These are phyloP conservation scores for Hapalemur alaotrensis DNA, from an alignment of 2,797 vertebrate genomes.

Conservation along the genomic window DNA sequence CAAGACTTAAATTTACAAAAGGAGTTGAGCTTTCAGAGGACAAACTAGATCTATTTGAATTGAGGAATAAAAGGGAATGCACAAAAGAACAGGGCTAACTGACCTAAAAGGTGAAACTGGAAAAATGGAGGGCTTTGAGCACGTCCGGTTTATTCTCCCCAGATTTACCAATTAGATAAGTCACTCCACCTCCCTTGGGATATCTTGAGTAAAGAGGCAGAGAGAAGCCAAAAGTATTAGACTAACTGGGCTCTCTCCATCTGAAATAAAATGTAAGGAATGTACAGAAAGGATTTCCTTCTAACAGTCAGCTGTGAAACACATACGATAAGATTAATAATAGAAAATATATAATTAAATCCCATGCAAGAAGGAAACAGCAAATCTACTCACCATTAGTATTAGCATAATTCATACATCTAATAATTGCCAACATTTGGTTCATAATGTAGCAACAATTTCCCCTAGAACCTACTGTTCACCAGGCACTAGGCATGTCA, in stretches of 20 bases:
- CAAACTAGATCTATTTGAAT: background rate
- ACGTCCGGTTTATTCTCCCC: background rate
- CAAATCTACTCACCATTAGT: background rate
- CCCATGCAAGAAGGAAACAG: background rate
- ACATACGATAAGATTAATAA: background rate
- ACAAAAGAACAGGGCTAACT: background rate
- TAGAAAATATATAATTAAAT: background rate
- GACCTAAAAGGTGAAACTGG: background rate
- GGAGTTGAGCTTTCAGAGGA: background rate
- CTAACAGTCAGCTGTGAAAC: background rate
- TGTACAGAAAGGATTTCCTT: background rate
- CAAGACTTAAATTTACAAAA: background rate
- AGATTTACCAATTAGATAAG: background rate
- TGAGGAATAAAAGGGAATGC: background rate
- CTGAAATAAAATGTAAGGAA: background rate
- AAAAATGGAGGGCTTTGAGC: background rate
- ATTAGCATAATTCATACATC: background rate
- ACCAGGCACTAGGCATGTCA: background rate
- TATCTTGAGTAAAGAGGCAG: background rate
- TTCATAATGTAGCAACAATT: constrained; percentile 7
- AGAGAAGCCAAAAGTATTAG: background rate
- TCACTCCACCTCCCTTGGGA: background rate
- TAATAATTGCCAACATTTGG: background rate
- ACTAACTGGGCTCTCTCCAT: background rate
- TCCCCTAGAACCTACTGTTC: background rate